Evolutionary conservation across 2,888 invertebrate species (phyloP), one percentile per base, ranked within the genome.

Genomic region (Microplitis manilae): DNA sequence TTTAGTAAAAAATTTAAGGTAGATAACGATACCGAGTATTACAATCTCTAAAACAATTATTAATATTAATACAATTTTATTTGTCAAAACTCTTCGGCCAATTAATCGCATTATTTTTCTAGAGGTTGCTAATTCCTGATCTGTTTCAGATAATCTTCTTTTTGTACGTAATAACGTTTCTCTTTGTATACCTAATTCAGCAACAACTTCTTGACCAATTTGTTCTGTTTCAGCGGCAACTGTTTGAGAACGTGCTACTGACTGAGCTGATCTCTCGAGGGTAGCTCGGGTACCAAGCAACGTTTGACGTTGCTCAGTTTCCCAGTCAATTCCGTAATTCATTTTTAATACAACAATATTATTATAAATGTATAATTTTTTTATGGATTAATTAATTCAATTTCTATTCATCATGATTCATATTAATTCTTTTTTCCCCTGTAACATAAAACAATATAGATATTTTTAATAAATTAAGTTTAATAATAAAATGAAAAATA

Each of bases 191-290:
- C 93, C 93, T 60, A 97, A 90, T 83, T 96, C 96, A 0, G 93
- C 92, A 6, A 96, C 92, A 1, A 96, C 95, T 87, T 94, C 94
- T 0, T 93, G 93, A 6, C 96, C 96, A 81, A 96, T 93, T 84
- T 93, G 92, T 90, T 96, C 96, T 0, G 95, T 96, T 90, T 97
- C 96, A 2, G 94, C 92, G 0, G 96, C 95, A 68, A 95, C 92
- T 85, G 93, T 93, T 81, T 94, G 94, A 0, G 95, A 94, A 75
- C 95, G 91, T 0, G 92, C 92, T 8, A 95, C 90, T 81, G 94
- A 94, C 77, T 93, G 92, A 0, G 93, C 91, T 0, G 94, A 93
- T 71, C 94, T 89, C 83, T 93, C 92, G 68, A 94, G 85, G 13
- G 92, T 90, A 72, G 91, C 90, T 77, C 91, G 90, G 5, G 93